phyloP scores from a whole-genome alignment of 2,113 vertebrate species.

The Parus major region DNA sequence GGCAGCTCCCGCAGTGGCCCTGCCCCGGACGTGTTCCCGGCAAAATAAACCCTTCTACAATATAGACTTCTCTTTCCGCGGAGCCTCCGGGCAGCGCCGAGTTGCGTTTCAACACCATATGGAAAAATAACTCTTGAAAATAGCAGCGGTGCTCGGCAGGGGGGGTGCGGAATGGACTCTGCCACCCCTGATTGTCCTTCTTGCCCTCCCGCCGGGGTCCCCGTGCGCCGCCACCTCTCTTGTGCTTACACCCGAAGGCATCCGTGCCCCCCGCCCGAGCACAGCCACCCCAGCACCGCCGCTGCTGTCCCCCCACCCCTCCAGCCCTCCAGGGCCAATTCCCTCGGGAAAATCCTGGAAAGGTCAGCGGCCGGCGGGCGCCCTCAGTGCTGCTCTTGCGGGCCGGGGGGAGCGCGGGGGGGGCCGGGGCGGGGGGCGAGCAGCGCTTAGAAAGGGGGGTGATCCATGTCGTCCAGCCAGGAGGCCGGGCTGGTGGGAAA shows the following conservation, averaged over 20 bases:
- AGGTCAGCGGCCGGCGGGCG: not conserved
- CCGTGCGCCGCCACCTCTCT: not conserved
- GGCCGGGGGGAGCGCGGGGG: not conserved
- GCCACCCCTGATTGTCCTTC: constrained; percentile 57
- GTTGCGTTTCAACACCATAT: not conserved
- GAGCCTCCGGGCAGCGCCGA: not conserved
- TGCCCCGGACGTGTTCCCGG: not conserved
- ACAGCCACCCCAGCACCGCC: not conserved
- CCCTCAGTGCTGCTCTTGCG: not conserved
- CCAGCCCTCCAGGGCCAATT: not conserved
- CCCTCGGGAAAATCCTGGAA: not conserved
- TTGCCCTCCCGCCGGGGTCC: not conserved
- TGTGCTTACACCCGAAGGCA: constrained; percentile 58
- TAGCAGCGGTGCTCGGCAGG: not conserved
- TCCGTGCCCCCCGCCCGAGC: not conserved
- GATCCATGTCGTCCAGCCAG: constrained; percentile 99
- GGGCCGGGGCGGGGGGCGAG: not conserved
- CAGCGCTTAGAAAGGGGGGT: constrained; percentile 90
- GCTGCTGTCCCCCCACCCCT: not conserved
- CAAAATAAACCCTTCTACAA: constrained; percentile 32
- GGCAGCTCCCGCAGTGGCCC: not conserved
- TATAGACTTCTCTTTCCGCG: not conserved
- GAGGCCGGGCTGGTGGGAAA: constrained; percentile 97
- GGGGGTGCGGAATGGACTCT: not conserved
- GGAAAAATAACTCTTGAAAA: constrained; percentile 48